phyloP scores from a whole-genome alignment of 2,797 vertebrate species.

The Arnoldichthys spilopterus region DNA sequence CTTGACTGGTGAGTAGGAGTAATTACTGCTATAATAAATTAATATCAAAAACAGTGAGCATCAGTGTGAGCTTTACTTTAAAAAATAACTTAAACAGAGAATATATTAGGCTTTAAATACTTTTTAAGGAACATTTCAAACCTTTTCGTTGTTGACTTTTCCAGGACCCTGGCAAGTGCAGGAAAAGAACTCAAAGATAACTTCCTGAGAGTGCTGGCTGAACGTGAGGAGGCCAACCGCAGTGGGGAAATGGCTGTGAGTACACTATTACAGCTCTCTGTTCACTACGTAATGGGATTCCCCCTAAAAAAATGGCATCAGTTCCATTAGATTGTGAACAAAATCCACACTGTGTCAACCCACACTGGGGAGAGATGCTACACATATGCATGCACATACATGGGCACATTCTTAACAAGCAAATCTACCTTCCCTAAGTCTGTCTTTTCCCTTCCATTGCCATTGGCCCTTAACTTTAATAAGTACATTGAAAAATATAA shows the following conservation, averaged over 20 bases:
- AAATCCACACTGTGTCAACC: constrained; percentile 76
- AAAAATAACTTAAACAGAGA: constrained; percentile 57
- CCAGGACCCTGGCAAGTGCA: constrained; percentile 80
- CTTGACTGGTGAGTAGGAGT: constrained; percentile 1
- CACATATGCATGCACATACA: constrained; percentile 3
- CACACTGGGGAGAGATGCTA: constrained; percentile 53
- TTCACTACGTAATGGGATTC: constrained; percentile 80
- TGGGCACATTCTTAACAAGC: background rate
- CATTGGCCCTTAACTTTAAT: background rate
- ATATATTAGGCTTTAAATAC: constrained; percentile 61
- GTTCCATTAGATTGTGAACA: constrained; percentile 73
- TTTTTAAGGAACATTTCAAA: constrained; percentile 74
- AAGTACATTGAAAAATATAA: background rate
- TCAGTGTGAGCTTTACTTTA: constrained; percentile 35
- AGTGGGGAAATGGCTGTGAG: constrained; percentile 86
- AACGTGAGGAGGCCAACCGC: constrained; percentile 85
- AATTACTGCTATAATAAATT: constrained; percentile 35
- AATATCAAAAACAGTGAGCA: constrained; percentile 30
- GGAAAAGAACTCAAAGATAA: constrained; percentile 84
- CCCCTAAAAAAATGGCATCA: constrained; percentile 74
- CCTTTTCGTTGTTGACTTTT: constrained; percentile 77
- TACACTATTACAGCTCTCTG: constrained; percentile 77
- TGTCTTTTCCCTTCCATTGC: background rate
- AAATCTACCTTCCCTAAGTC: background rate
- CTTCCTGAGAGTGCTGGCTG: constrained; percentile 84